A percentile compares a stretch with the other conserved stretches of the same genome.
Evolutionary conservation across 2,113 vertebrate genomes (phyloP).

Genomic region (Colinus virginianus): DNA sequence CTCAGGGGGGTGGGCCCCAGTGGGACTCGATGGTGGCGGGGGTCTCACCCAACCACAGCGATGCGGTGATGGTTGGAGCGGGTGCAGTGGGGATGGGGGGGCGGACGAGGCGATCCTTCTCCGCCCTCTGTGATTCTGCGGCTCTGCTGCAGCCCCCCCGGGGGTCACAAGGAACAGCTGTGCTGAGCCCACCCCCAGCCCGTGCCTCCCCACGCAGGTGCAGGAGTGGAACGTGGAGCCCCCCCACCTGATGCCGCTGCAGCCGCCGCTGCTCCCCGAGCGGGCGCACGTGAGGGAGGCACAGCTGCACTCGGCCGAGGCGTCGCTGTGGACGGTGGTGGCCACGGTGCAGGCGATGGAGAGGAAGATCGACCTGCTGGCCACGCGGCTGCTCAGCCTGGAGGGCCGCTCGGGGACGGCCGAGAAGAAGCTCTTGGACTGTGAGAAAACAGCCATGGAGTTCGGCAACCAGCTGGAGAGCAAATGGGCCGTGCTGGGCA

Average conservation of each 20-base stretch:
- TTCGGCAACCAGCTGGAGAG: conserved; percentile 80
- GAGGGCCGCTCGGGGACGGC: conserved; percentile 77
- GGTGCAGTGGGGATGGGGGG: no score
- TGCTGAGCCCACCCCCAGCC: not conserved
- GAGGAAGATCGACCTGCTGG: conserved; percentile 80
- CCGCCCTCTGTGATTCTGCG: no score
- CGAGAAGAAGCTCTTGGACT: conserved; percentile 80
- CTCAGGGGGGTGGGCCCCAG: no score
- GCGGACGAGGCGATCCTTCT: no score
- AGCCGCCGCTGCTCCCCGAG: conserved; percentile 74
- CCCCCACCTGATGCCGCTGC: conserved; percentile 75
- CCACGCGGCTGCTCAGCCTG: conserved; percentile 78
- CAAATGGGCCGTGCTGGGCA: conserved; percentile 80
- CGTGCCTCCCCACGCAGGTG: conserved; percentile 41
- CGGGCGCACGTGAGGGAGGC: conserved; percentile 74
- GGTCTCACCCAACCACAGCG: no score
- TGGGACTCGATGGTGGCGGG: no score
- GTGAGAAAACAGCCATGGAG: conserved; percentile 77
- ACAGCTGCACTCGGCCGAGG: conserved; percentile 77
- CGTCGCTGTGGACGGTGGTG: conserved; percentile 83
- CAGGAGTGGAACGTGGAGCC: conserved; percentile 81
- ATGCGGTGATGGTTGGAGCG: no score
- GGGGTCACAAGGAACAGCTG: not conserved
- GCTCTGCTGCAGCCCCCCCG: no score
- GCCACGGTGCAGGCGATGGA: conserved; percentile 82